Evolutionary conservation across 2,888 invertebrate species (phyloP).

Genomic region (Eupithecia centaureata): DNA sequence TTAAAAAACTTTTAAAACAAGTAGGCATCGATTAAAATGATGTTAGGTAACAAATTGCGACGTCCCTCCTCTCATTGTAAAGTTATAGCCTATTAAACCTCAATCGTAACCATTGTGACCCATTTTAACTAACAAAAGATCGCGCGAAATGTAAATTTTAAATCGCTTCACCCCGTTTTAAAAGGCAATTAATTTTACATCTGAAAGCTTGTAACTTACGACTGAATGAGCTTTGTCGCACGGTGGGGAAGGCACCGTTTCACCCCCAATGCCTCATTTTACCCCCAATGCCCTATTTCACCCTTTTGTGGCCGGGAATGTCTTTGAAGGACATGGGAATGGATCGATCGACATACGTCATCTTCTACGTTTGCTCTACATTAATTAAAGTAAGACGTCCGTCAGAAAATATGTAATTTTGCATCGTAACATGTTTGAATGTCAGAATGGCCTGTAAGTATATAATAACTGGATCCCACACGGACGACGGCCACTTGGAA

Average conservation of each 20-base stretch:
- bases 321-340: slow-evolving; percentile 1
- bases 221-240: slow-evolving; percentile 4
- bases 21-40: neutral
- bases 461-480: too few species aligned
- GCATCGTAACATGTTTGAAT: too few species aligned
- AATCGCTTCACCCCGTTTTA: neutral
- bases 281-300: neutral
- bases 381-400: neutral
- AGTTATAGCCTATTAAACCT: neutral
- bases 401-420: neutral
- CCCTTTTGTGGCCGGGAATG: slow-evolving; percentile 4
- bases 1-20: neutral
- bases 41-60: neutral
- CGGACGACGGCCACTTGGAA: too few species aligned
- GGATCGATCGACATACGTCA: slow-evolving; percentile 1
- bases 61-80: neutral
- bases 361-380: neutral
- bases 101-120: neutral
- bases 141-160: neutral
- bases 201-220: slow-evolving; percentile 10
- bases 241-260: slow-evolving; percentile 3
- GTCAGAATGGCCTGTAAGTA: too few species aligned
- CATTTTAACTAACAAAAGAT: neutral
- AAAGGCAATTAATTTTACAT: slow-evolving; percentile 9
- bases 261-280: neutral